Evolutionary conservation across 2,888 invertebrate species (phyloP).

Genomic region (Tetanocera ferruginea): DNA sequence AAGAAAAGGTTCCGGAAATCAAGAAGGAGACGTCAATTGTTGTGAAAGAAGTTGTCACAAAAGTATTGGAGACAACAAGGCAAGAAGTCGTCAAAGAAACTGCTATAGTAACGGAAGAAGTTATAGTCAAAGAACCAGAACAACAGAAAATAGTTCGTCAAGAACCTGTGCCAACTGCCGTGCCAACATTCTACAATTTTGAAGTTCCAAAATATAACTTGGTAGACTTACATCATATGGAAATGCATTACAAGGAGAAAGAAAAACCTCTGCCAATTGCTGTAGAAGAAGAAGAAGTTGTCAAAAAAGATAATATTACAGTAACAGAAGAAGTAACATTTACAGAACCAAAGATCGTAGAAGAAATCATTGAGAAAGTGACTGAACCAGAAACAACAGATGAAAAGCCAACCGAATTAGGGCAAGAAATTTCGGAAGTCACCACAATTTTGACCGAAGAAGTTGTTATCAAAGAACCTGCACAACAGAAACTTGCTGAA

Average conservation of each 20-base stretch:
- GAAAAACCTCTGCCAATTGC: background rate
- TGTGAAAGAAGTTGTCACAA: too few species aligned
- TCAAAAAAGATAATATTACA: too few species aligned
- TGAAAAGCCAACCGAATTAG: too few species aligned
- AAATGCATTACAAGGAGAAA: conserved; percentile 1
- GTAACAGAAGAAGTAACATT: background rate
- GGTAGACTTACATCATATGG: conserved; percentile 33
- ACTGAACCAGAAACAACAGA: too few species aligned
- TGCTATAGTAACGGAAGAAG: background rate
- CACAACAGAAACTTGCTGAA: background rate
- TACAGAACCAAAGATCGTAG: background rate
- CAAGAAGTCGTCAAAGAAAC: background rate
- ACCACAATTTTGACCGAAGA: background rate
- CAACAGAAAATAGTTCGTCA: background rate
- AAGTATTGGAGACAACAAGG: background rate
- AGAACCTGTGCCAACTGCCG: background rate
- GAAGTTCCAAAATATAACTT: conserved; percentile 44
- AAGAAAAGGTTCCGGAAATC: too few species aligned
- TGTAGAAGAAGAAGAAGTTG: too few species aligned
- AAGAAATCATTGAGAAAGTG: background rate
- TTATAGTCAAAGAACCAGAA: background rate
- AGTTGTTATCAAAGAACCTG: background rate
- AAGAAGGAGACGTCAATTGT: too few species aligned
- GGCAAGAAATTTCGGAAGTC: too few species aligned
- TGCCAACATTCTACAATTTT: conserved; percentile 40